These are phyloP conservation scores for Odontomachus brunneus DNA, from an alignment of 1,140 invertebrate genomes.

Conservation along the genomic window DNA sequence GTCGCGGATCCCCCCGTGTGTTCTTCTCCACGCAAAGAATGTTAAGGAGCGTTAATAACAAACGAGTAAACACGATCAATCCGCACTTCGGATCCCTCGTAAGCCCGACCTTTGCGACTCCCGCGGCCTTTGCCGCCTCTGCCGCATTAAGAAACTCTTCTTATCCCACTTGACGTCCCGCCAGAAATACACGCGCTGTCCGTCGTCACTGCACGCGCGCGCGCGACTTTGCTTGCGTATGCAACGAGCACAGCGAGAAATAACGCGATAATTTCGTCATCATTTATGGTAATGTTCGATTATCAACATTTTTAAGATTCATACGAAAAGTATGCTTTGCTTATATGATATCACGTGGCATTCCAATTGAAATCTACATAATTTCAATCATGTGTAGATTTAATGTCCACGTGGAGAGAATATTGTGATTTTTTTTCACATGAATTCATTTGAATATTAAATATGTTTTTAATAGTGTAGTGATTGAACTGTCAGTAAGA, in stretches of 20 bases:
- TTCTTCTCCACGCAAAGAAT: too few relatives aligned
- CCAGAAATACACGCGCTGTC: constrained; percentile 55
- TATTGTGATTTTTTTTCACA: too few relatives aligned
- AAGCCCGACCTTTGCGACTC: constrained; percentile 18
- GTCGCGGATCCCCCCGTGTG: neutral
- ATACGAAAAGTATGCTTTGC: too few relatives aligned
- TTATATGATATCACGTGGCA: too few relatives aligned
- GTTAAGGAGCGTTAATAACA: neutral
- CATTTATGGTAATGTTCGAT: neutral
- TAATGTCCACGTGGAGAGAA: too few relatives aligned
- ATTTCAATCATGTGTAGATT: too few relatives aligned
- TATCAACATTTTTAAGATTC: too few relatives aligned
- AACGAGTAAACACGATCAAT: neutral
- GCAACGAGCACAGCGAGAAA: neutral
- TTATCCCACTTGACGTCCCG: constrained; percentile 56
- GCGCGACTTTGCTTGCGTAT: neutral
- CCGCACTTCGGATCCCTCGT: neutral
- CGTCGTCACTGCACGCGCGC: constrained; percentile 37
- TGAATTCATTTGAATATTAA: too few relatives aligned
- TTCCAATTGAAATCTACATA: too few relatives aligned
- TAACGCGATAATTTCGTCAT: constrained; percentile 23
- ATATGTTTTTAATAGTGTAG: too few relatives aligned
- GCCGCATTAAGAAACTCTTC: constrained; percentile 43
- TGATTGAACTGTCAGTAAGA: too few relatives aligned
- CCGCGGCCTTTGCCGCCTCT: neutral